phyloP scores from a whole-genome alignment of 2,797 vertebrate genomes.

The Lepilemur septentrionalis region DNA sequence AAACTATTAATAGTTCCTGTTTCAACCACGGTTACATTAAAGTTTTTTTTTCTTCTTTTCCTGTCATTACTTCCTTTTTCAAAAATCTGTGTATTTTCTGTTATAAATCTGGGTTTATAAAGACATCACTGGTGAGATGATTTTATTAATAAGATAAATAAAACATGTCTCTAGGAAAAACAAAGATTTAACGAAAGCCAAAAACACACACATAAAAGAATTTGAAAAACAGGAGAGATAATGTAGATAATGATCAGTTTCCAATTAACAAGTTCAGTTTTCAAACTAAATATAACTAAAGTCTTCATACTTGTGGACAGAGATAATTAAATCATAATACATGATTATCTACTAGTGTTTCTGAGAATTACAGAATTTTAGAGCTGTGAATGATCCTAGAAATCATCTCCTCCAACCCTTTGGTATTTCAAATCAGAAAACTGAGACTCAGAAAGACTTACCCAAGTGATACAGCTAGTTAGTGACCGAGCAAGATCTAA shows the following conservation, averaged over 20 bases:
- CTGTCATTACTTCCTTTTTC: background rate
- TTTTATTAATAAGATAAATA: background rate
- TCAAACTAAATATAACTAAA: background rate
- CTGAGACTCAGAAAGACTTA: background rate
- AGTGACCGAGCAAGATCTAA: background rate
- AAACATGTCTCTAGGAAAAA: background rate
- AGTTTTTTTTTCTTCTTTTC: background rate
- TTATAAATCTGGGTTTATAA: slow-evolving; percentile 12
- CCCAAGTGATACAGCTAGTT: background rate
- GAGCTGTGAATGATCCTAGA: background rate
- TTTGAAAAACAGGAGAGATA: background rate
- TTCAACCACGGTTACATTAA: slow-evolving; percentile 7
- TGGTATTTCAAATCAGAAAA: slow-evolving; percentile 24
- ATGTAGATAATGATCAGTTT: slow-evolving; percentile 21
- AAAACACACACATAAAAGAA: background rate
- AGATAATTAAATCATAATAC: background rate
- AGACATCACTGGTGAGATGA: background rate
- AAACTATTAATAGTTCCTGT: slow-evolving; percentile 8
- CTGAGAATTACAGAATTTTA: background rate
- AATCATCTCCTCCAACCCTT: background rate
- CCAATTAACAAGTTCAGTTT: background rate
- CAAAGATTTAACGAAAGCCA: background rate
- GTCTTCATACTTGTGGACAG: background rate
- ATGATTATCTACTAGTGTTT: background rate
- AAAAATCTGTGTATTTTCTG: slow-evolving; percentile 32